phyloP scores from a whole-genome alignment of 37 sponge, comb jelly and placozoan species.

The Cliona cf. orientalis region DNA sequence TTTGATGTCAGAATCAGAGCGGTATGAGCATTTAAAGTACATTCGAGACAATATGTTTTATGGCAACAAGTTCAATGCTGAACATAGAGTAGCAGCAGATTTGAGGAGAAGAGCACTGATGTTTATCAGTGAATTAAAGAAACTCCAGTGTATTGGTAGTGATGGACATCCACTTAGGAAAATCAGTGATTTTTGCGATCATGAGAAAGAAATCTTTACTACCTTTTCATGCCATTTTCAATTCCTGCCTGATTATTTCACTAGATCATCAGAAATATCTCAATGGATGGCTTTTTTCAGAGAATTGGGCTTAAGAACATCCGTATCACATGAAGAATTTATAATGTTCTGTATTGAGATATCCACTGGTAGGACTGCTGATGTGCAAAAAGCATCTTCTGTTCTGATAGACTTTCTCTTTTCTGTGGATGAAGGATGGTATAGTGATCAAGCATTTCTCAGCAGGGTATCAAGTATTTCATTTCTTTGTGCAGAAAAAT shows the following conservation, averaged over 20 bases:
- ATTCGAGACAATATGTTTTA: constrained; percentile 40
- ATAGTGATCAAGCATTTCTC: not conserved
- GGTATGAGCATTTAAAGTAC: constrained; percentile 43
- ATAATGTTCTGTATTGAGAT: constrained; percentile 4
- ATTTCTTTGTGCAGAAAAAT: constrained; percentile 22
- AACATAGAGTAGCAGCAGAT: not conserved
- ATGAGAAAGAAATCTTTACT: constrained; percentile 20
- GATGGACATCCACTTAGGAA: constrained; percentile 14
- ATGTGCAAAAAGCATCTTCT: constrained; percentile 18
- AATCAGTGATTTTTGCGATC: constrained; percentile 29
- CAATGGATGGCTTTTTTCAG: constrained; percentile 52
- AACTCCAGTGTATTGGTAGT: constrained; percentile 35
- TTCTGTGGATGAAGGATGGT: constrained; percentile 15
- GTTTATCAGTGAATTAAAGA: constrained; percentile 10
- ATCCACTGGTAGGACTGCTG: not conserved
- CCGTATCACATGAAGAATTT: constrained; percentile 21
- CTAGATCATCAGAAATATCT: not conserved
- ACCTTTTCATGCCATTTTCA: constrained; percentile 17
- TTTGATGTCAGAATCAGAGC: constrained; percentile 30
- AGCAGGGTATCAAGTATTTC: constrained; percentile 24
- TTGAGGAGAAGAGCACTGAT: not conserved
- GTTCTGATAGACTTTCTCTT: constrained; percentile 47
- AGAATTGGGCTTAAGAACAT: constrained; percentile 13
- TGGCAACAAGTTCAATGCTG: not conserved
- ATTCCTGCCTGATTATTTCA: constrained; percentile 29